Percentiles rank a stretch among this genome's conserved stretches.
Evolutionary conservation across 2,888 invertebrate genomes (phyloP).

Genomic region (Neria commutata): DNA sequence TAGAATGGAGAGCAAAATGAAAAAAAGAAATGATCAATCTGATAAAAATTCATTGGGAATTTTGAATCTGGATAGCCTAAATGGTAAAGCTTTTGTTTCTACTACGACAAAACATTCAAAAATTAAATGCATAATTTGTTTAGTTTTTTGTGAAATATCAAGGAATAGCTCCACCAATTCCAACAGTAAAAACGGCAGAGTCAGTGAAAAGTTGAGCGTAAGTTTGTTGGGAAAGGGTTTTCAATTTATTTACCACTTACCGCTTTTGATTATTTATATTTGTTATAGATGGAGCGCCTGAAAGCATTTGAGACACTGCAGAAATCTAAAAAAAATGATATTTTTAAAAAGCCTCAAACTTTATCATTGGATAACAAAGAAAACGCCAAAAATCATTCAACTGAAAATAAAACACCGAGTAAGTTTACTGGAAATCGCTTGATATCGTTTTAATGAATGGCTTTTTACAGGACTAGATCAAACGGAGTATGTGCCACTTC

Average conservation of each 20-base stretch:
- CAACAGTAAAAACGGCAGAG: constrained; percentile 24
- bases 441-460: not conserved
- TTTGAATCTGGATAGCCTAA: too few species aligned
- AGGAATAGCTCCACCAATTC: constrained; percentile 37
- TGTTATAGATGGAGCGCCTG: constrained; percentile 43
- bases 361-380: constrained; percentile 21
- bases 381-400: constrained; percentile 15
- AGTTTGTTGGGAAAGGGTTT: constrained; percentile 7
- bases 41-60: too few species aligned
- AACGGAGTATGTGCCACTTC: constrained; percentile 10
- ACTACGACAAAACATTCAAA: too few species aligned
- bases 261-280: constrained; percentile 9
- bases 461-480: constrained; percentile 25
- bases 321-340: constrained; percentile 34
- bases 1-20: too few species aligned
- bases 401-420: constrained; percentile 13
- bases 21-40: too few species aligned
- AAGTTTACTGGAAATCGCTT: constrained; percentile 19
- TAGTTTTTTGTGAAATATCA: constrained; percentile 50
- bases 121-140: too few species aligned
- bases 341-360: constrained; percentile 31
- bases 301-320: constrained; percentile 49
- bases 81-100: too few species aligned
- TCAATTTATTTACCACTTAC: not conserved
- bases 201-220: constrained; percentile 46